Conservation (phyloP, 2,113 vertebrate species). For the Serilophus lunatus region DNA sequence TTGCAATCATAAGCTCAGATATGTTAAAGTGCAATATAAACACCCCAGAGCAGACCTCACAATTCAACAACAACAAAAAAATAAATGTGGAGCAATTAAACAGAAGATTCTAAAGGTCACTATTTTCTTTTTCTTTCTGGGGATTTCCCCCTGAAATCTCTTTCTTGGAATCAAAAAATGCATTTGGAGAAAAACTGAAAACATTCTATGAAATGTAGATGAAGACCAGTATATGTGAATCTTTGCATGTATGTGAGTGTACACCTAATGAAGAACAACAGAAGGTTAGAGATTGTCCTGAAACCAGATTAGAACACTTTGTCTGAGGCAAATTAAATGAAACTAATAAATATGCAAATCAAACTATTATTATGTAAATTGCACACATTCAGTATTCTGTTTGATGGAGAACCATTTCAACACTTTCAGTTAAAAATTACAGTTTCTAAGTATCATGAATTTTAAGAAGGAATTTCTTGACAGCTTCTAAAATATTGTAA, state of each 20-base stretch:
- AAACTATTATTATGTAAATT: slow-evolving; percentile 35
- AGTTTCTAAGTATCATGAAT: background rate
- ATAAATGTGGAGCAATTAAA: background rate
- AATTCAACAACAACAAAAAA: background rate
- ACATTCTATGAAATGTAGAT: background rate
- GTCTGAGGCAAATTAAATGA: slow-evolving; percentile 1
- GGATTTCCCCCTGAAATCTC: background rate
- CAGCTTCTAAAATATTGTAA: background rate
- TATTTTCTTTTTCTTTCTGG: background rate
- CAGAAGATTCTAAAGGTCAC: background rate
- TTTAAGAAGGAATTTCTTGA: background rate
- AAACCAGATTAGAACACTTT: slow-evolving; percentile 16
- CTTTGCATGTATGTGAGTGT: background rate
- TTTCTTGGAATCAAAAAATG: background rate
- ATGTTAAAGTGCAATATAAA: background rate
- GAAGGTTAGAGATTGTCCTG: slow-evolving; percentile 1
- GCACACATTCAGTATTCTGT: background rate
- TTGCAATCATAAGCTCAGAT: background rate
- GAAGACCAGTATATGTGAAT: background rate
- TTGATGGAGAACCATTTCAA: background rate
- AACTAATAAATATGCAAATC: slow-evolving; percentile 36
- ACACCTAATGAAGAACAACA: background rate
- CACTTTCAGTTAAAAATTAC: slow-evolving; percentile 3
- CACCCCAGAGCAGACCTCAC: background rate
- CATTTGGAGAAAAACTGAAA: background rate